phyloP scores from a whole-genome alignment of 2,113 vertebrate species.

The Brachyistius frenatus region DNA sequence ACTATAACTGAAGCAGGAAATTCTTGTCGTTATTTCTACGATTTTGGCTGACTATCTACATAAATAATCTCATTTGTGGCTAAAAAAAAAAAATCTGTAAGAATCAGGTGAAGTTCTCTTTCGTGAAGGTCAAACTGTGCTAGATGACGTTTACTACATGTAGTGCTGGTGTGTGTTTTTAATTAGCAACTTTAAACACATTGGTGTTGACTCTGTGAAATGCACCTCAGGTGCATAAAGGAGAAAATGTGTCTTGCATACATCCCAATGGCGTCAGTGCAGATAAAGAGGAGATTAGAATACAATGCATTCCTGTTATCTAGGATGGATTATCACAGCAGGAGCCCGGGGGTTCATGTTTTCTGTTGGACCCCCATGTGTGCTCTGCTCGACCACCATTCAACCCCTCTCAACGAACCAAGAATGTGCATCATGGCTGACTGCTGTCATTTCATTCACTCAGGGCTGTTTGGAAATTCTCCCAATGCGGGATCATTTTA shows the following conservation, averaged over 20 bases:
- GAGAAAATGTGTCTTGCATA: conserved; percentile 41
- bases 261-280: conserved; percentile 24
- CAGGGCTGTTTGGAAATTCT: conserved; percentile 10
- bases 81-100: neutral
- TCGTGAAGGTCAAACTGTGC: conserved; percentile 10
- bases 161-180: conserved; percentile 46
- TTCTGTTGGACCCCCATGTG: conserved; percentile 12
- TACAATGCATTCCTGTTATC: conserved; percentile 54
- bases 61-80: neutral
- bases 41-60: neutral
- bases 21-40: neutral
- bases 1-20: neutral
- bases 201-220: conserved; percentile 61
- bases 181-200: conserved; percentile 66
- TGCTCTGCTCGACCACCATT: conserved; percentile 30
- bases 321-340: conserved; percentile 40
- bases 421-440: conserved; percentile 18
- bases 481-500: neutral
- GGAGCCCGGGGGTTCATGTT: conserved; percentile 20
- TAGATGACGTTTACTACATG: neutral
- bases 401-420: conserved; percentile 9
- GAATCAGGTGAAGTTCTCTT: neutral
- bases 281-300: conserved; percentile 66
- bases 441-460: neutral
- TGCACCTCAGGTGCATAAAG: conserved; percentile 39